Evolutionary conservation across 2,797 vertebrate genomes (phyloP).

Genomic region (Peromyscus melanophrys): DNA sequence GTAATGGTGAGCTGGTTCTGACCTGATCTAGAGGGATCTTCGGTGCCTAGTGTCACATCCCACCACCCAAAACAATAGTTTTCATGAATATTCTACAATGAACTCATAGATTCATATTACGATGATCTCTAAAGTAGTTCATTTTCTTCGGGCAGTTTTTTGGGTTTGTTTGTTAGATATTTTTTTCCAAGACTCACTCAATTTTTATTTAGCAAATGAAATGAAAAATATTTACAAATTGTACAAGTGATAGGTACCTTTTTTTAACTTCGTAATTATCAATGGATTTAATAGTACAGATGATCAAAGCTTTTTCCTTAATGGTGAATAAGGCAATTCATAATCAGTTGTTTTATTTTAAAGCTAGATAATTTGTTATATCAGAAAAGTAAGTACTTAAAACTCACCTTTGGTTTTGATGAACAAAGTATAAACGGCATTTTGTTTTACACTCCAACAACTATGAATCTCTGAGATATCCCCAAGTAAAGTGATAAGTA

Average conservation of each 20-base stretch:
- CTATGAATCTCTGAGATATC: slow-evolving; percentile 60
- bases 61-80: background rate
- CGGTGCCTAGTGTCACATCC: background rate
- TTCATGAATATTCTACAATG: background rate
- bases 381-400: slow-evolving; percentile 52
- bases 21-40: background rate
- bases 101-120: background rate
- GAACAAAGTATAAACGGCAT: slow-evolving; percentile 12
- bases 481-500: slow-evolving; percentile 49
- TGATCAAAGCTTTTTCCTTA: slow-evolving; percentile 41
- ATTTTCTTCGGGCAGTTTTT: background rate
- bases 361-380: slow-evolving; percentile 4
- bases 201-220: slow-evolving; percentile 17
- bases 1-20: background rate
- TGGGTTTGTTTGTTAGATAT: background rate
- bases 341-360: slow-evolving; percentile 50
- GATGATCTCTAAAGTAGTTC: background rate
- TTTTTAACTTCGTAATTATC: slow-evolving; percentile 16
- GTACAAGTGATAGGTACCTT: slow-evolving; percentile 32
- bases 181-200: background rate
- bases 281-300: slow-evolving; percentile 45
- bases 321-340: slow-evolving; percentile 21
- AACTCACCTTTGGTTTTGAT: slow-evolving; percentile 51
- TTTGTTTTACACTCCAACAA: slow-evolving; percentile 56
- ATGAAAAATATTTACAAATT: background rate